Evolutionary conservation across 2,797 vertebrate genomes (phyloP).

Genomic region (Liparis tanakae): DNA sequence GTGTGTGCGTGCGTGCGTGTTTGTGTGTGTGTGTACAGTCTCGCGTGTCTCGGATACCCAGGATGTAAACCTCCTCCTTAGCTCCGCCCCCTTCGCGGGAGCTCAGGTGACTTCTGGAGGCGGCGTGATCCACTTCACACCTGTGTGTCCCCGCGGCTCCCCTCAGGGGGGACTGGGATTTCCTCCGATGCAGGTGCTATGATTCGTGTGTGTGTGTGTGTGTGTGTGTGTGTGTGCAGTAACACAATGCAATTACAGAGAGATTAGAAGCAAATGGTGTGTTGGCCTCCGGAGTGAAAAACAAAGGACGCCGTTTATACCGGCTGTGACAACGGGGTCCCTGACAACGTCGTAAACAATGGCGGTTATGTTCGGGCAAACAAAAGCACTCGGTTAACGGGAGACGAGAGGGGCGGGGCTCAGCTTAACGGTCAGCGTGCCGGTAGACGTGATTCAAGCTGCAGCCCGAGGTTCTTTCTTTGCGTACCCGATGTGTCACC

Average conservation of each 20-base stretch:
- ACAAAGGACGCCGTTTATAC: conserved; percentile 20
- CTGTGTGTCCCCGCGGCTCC: conserved; percentile 45
- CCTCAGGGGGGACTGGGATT: conserved; percentile 43
- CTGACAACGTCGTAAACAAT: background rate
- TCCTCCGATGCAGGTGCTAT: conserved; percentile 51
- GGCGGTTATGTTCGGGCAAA: background rate
- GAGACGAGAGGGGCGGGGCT: no score
- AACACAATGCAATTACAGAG: conserved; percentile 63
- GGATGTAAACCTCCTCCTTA: conserved; percentile 43
- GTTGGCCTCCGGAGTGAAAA: conserved; percentile 44
- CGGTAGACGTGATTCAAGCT: no score
- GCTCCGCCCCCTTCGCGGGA: conserved; percentile 45
- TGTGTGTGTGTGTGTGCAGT: conserved; percentile 13
- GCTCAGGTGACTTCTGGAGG: conserved; percentile 53
- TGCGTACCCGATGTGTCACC: no score
- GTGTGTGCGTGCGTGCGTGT: conserved; percentile 44
- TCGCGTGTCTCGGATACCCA: conserved; percentile 50
- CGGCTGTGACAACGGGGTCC: background rate
- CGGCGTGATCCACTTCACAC: conserved; percentile 65
- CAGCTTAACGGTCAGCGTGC: no score
- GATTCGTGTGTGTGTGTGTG: conserved; percentile 20
- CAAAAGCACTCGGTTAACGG: no score
- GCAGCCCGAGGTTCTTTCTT: no score
- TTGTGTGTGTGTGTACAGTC: no score
- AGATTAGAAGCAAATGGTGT: conserved; percentile 59